phyloP scores from a whole-genome alignment of 53 echinoderm and acorn worm genomes.

The Pentamera pediparva region DNA sequence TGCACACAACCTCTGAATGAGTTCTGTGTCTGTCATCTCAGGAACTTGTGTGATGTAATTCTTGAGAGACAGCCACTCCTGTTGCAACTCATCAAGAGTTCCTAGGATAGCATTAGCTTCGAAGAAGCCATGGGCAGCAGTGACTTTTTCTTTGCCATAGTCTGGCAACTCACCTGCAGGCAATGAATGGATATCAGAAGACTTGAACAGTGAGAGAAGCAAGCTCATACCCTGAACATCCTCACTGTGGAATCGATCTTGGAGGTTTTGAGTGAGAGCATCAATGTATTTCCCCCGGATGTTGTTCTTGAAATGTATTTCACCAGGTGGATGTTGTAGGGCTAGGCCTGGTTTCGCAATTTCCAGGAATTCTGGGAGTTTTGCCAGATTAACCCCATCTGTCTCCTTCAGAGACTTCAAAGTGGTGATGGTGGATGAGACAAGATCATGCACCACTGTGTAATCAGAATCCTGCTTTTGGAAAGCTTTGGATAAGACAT shows the following conservation, averaged over 20 bases:
- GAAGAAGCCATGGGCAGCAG: constrained; percentile 18
- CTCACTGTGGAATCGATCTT: constrained; percentile 4
- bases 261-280: constrained; percentile 12
- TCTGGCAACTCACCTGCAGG: constrained; percentile 5
- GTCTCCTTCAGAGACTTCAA: constrained; percentile 10
- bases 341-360: constrained; percentile 23
- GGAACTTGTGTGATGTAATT: constrained; percentile 10
- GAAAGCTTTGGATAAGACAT: constrained; percentile 16
- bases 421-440: constrained; percentile 36
- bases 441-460: constrained; percentile 36
- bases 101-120: constrained; percentile 3
- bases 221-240: constrained; percentile 24
- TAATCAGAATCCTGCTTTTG: constrained; percentile 44
- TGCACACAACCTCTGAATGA: constrained; percentile 13
- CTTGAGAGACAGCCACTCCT: constrained; percentile 9
- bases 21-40: constrained; percentile 7
- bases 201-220: constrained; percentile 17
- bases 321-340: constrained; percentile 19
- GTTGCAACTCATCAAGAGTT: constrained; percentile 22
- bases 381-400: constrained; percentile 26
- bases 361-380: constrained; percentile 15
- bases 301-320: constrained; percentile 16
- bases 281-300: constrained; percentile 11
- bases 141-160: constrained; percentile 4
- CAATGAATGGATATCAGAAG: not conserved